Conservation (phyloP, 2,113 vertebrate genomes). For the Pomatostomus ruficeps region DNA sequence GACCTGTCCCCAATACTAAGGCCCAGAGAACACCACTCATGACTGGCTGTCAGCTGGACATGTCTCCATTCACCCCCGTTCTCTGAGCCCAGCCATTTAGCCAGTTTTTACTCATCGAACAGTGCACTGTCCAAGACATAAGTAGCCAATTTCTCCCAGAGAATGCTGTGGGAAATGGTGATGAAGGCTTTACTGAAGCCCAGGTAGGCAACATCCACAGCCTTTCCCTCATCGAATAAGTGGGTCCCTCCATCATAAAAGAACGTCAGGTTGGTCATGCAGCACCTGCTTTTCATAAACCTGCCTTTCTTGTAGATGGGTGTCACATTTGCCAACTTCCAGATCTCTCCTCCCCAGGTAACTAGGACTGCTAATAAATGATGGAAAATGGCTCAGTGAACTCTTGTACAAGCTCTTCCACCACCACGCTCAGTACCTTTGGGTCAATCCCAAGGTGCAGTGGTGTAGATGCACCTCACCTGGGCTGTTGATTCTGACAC, state of each 20-base stretch:
- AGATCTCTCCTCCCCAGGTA: background rate
- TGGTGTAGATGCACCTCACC: background rate
- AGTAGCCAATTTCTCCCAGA: background rate
- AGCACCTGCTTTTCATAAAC: background rate
- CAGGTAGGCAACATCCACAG: background rate
- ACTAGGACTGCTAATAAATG: background rate
- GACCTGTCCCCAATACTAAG: too few relatives aligned
- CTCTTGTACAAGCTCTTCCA: background rate
- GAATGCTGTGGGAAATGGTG: background rate
- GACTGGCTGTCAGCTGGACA: background rate
- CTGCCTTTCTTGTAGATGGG: background rate
- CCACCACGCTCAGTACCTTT: background rate
- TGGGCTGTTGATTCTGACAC: background rate
- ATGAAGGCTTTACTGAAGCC: background rate
- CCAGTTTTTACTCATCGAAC: background rate
- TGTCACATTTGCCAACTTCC: background rate
- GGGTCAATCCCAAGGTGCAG: background rate
- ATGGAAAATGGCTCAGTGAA: background rate
- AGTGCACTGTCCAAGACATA: background rate
- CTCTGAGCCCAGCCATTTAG: background rate
- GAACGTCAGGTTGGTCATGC: background rate
- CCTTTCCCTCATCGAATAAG: background rate
- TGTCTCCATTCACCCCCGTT: background rate
- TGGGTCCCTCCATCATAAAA: background rate
- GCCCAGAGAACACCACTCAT: background rate